Evolutionary conservation across 2,797 vertebrate species (phyloP).

Genomic region (Tarsius wallacei): DNA sequence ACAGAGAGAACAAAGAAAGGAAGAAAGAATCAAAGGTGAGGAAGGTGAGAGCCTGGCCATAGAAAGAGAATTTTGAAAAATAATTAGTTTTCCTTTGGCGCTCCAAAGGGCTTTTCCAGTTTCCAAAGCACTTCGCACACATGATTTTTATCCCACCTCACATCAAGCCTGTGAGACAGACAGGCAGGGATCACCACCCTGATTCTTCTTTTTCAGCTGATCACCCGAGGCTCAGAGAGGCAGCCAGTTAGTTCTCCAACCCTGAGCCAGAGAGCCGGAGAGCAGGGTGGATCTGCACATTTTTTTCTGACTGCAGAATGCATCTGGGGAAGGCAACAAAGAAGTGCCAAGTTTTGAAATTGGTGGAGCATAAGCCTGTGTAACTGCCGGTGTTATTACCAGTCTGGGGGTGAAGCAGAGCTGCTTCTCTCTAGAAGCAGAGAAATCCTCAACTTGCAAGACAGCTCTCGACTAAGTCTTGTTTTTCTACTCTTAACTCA

Average conservation of each 20-base stretch:
- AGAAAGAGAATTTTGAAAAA: conserved; percentile 22
- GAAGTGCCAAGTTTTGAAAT: fast-evolving
- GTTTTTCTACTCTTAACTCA: neutral
- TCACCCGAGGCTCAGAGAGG: neutral
- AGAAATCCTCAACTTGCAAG: neutral
- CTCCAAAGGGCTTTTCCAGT: neutral
- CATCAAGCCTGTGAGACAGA: neutral
- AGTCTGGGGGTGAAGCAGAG: neutral
- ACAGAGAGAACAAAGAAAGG: conserved; percentile 38
- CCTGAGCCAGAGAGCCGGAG: neutral
- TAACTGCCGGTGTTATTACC: neutral
- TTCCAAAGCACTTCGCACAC: neutral
- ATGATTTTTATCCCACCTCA: neutral
- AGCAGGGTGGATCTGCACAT: neutral
- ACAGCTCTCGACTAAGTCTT: neutral
- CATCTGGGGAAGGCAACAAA: too few relatives aligned
- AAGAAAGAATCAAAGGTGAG: conserved; percentile 4
- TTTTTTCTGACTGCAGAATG: neutral
- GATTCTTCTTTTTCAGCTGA: neutral
- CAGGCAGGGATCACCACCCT: neutral
- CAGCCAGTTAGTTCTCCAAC: neutral
- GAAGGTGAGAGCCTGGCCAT: neutral
- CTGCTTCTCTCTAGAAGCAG: neutral
- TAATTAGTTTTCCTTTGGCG: conserved; percentile 61
- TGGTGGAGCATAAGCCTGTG: fast-evolving